These are phyloP conservation scores for Galaxea fascicularis DNA, from an alignment of 92 coral and sea anemone genomes.

Conservation along the genomic window DNA sequence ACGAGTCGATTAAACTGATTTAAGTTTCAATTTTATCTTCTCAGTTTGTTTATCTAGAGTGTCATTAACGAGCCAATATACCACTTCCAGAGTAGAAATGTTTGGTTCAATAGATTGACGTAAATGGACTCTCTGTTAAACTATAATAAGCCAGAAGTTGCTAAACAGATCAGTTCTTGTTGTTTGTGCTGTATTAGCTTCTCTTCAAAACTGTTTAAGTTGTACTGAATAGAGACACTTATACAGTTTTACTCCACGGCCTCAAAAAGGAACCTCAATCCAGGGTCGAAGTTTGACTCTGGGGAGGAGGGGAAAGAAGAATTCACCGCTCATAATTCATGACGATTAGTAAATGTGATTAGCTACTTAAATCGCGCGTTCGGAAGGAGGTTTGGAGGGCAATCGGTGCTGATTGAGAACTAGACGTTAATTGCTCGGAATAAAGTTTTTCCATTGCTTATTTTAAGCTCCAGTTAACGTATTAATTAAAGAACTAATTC, in stretches of 20 bases:
- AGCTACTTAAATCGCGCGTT: no score
- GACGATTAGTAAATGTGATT: no score
- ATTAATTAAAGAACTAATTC: neutral
- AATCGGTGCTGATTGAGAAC: neutral
- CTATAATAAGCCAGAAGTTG: neutral
- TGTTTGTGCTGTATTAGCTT: neutral
- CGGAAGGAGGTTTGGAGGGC: no score
- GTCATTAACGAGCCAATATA: neutral
- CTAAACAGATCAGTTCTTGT: neutral
- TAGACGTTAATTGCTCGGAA: neutral
- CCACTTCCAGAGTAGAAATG: neutral
- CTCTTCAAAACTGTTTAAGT: neutral
- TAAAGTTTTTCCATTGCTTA: neutral
- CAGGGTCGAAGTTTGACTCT: no score
- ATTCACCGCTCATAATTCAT: no score
- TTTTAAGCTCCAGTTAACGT: neutral
- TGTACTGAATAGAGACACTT: neutral
- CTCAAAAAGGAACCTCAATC: no score
- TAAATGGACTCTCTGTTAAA: neutral
- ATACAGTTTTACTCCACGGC: no score
- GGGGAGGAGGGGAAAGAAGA: no score
- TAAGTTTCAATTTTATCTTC: no score
- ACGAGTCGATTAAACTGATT: neutral
- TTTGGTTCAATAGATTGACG: neutral
- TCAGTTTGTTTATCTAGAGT: neutral